Conservation (phyloP, 1,140 invertebrate genomes). For the Zeugodacus cucurbitae region DNA sequence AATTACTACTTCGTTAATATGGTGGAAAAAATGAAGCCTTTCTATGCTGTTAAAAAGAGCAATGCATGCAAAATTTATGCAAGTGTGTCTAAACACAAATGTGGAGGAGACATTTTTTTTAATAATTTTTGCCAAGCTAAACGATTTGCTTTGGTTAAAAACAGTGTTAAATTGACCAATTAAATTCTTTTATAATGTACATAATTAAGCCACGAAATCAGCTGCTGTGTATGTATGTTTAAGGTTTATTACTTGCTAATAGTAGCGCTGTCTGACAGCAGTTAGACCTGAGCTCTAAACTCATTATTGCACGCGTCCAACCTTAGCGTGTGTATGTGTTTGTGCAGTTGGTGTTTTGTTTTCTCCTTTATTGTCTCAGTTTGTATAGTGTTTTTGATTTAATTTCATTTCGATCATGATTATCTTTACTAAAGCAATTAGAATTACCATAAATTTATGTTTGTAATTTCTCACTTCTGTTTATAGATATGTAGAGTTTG, state of each 20-base stretch:
- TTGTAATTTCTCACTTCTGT: not conserved
- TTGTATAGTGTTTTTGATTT: not conserved
- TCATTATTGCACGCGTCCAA: not conserved
- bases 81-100: not conserved
- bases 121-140: not conserved
- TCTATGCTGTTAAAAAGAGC: not conserved
- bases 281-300: not conserved
- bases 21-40: no score
- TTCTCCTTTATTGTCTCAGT: not conserved
- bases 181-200: no score
- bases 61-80: not conserved
- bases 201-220: no score
- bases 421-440: not conserved
- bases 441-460: not conserved
- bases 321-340: not conserved
- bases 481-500: conserved; percentile 29
- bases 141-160: not conserved
- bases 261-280: not conserved
- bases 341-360: not conserved
- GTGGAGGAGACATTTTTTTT: not conserved
- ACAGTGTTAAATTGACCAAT: no score
- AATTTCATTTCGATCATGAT: not conserved
- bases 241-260: not conserved
- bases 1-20: not conserved
- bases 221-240: no score